Evolutionary conservation across 1,140 invertebrate genomes (phyloP).

Genomic region (Zophobas atratus): DNA sequence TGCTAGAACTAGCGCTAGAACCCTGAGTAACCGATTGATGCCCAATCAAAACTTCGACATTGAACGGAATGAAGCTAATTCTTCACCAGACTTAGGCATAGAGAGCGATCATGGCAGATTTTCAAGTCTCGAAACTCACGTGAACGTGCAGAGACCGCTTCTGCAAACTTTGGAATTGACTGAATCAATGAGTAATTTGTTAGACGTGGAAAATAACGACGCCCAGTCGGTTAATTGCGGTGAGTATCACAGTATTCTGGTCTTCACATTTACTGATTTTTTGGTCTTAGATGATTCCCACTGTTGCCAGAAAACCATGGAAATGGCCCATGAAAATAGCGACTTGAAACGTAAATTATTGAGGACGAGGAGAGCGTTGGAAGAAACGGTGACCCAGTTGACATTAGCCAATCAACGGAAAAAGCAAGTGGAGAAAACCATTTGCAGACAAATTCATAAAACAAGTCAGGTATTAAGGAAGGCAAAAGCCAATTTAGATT

Average conservation of each 20-base stretch:
- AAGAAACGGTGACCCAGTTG: conserved; percentile 73
- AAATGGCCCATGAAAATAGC: conserved; percentile 73
- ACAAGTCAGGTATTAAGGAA: conserved; percentile 76
- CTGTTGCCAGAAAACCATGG: conserved; percentile 65
- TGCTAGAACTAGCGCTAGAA: not conserved
- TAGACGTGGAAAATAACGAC: conserved; percentile 68
- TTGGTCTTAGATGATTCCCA: conserved; percentile 57
- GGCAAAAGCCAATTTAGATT: conserved; percentile 72
- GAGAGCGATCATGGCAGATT: conserved; percentile 77
- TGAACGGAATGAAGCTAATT: conserved; percentile 68
- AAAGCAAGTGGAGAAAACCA: conserved; percentile 73
- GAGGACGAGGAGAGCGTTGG: conserved; percentile 72
- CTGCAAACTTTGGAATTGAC: conserved; percentile 71
- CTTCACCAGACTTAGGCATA: conserved; percentile 81
- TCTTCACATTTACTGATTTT: conserved; percentile 2
- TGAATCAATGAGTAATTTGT: conserved; percentile 72
- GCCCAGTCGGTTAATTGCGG: conserved; percentile 46
- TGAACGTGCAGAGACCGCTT: conserved; percentile 67
- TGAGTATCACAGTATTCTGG: conserved; percentile 37
- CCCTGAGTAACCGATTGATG: conserved; percentile 46
- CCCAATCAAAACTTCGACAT: conserved; percentile 51
- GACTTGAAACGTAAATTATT: conserved; percentile 72
- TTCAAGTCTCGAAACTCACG: conserved; percentile 72
- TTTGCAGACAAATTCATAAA: conserved; percentile 76
- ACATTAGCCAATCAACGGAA: conserved; percentile 74